Percentiles rank a stretch among this genome's conserved stretches.
phyloP scores from a whole-genome alignment of 92 coral and sea anemone genomes.

The Palythoa heliodiscus region DNA sequence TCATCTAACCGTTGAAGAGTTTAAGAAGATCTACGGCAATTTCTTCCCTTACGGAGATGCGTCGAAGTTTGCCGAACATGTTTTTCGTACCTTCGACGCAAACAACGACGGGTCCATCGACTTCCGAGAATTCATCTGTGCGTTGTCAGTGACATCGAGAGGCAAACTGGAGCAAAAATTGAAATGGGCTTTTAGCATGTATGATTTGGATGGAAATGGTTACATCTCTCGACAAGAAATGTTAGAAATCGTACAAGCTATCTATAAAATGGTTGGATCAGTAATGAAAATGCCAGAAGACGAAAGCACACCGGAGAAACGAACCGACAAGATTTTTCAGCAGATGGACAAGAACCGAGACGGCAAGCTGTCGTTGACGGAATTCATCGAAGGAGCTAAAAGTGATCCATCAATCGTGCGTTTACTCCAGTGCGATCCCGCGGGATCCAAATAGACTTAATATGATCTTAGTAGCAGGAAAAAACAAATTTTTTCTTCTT shows the following conservation, averaged over 20 bases:
- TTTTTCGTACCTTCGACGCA: no score
- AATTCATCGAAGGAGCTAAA: constrained; percentile 97
- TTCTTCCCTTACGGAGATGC: no score
- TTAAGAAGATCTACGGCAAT: no score
- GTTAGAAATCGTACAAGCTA: constrained; percentile 49
- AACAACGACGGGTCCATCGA: no score
- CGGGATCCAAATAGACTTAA: constrained; percentile 38
- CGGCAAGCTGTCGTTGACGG: constrained; percentile 88
- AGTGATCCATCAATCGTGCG: constrained; percentile 97
- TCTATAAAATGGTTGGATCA: constrained; percentile 97
- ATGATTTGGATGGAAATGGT: constrained; percentile 27
- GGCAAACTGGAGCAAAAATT: no score
- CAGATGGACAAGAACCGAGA: constrained; percentile 97
- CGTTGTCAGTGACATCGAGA: no score
- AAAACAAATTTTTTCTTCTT: neutral
- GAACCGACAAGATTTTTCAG: constrained; percentile 91
- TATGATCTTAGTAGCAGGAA: neutral
- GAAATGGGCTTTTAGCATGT: no score
- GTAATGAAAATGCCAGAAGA: constrained; percentile 99
- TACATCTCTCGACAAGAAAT: no score
- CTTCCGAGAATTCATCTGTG: no score
- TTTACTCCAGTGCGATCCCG: constrained; percentile 89
- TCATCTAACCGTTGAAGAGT: no score
- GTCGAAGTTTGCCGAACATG: no score
- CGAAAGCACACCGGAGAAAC: constrained; percentile 96